Conservation (phyloP, 1,140 invertebrate genomes). For the Drosophila bocki region DNA sequence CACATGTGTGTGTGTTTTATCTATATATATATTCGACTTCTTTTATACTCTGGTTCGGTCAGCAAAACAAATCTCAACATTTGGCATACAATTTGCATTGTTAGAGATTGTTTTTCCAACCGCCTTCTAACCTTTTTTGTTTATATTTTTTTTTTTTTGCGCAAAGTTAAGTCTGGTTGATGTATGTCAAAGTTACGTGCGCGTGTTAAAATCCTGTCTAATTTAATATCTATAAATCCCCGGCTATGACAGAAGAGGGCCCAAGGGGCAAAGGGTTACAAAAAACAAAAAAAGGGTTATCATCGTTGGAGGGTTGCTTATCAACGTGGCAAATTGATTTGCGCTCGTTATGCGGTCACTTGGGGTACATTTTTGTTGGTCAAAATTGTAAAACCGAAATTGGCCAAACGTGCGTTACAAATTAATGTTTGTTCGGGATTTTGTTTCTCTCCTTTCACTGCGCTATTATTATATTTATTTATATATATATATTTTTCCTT, state of each 20-base stretch:
- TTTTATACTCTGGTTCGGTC: conserved; percentile 53
- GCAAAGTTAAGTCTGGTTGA: conserved; percentile 70
- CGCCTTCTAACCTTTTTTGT: not conserved
- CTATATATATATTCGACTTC: conserved; percentile 6
- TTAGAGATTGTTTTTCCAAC: conserved; percentile 26
- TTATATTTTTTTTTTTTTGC: conserved; percentile 34
- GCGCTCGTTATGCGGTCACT: conserved; percentile 79
- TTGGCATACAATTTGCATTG: conserved; percentile 78
- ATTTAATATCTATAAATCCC: conserved; percentile 83
- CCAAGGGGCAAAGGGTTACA: conserved; percentile 19
- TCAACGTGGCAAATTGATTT: conserved; percentile 82
- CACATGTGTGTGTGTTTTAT: conserved; percentile 29
- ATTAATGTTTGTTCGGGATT: conserved; percentile 82
- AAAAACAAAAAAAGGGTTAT: conserved; percentile 45
- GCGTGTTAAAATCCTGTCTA: conserved; percentile 77
- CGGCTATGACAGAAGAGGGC: conserved; percentile 55
- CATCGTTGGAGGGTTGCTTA: conserved; percentile 66
- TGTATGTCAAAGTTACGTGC: conserved; percentile 81
- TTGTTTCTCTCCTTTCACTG: conserved; percentile 38
- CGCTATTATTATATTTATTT: conserved; percentile 45
- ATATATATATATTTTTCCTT: conserved; percentile 11
- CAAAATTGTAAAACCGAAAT: conserved; percentile 79
- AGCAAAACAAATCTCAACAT: conserved; percentile 76
- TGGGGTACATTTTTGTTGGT: conserved; percentile 78
- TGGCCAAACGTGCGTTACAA: conserved; percentile 82